Evolutionary conservation across 2,888 invertebrate species (phyloP).

Genomic region (Linnaemya vulpina): DNA sequence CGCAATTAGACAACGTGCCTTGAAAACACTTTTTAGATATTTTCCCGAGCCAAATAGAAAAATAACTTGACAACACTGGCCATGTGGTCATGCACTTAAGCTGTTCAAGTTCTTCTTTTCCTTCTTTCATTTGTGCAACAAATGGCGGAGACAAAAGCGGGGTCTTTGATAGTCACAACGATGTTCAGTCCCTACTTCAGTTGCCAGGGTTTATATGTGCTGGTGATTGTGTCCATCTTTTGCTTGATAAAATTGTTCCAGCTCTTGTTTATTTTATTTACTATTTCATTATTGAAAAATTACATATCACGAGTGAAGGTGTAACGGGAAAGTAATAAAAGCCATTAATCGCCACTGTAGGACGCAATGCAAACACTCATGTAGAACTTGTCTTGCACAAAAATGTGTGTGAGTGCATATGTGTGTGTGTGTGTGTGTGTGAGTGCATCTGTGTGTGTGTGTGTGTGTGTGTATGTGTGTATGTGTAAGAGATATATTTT

Average conservation of each 20-base stretch:
- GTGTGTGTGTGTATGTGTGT: neutral
- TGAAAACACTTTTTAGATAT: too few relatives aligned
- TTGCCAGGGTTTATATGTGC: neutral
- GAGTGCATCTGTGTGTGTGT: too few relatives aligned
- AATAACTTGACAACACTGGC: too few relatives aligned
- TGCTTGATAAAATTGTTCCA: neutral
- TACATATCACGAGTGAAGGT: slow-evolving; percentile 78
- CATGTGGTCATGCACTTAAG: slow-evolving; percentile 42
- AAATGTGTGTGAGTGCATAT: neutral
- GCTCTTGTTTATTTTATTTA: slow-evolving; percentile 49
- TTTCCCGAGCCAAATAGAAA: too few relatives aligned
- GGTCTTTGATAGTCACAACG: slow-evolving; percentile 16
- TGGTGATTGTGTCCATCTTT: neutral
- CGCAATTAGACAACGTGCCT: too few relatives aligned
- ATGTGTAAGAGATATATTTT: neutral
- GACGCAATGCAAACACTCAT: slow-evolving; percentile 53
- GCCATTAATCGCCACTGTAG: slow-evolving; percentile 77
- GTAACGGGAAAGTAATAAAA: slow-evolving; percentile 82
- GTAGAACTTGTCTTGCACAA: slow-evolving; percentile 31
- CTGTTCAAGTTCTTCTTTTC: slow-evolving; percentile 23
- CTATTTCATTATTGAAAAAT: slow-evolving; percentile 61
- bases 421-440: neutral
- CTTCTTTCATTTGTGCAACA: slow-evolving; percentile 1
- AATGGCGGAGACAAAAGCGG: neutral
- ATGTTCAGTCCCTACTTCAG: slow-evolving; percentile 3